Base-by-base conservation (phyloP, 2,888 invertebrate genomes). In the Lepidonotus clava region DNA sequence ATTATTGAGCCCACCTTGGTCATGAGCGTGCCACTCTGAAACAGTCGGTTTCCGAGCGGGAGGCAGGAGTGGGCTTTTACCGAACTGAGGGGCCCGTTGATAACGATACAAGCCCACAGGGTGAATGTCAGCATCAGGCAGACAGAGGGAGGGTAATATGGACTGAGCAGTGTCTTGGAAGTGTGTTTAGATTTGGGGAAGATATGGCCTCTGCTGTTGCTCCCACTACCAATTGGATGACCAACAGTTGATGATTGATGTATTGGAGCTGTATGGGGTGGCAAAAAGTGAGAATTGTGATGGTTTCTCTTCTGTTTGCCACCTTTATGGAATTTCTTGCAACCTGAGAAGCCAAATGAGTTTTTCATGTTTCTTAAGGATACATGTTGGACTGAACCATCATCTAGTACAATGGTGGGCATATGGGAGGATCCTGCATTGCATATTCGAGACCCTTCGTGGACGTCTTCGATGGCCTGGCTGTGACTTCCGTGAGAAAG, bases 11-110 rank as follows among this genome's bases (percentile, higher is more conserved):
- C 67, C 21, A 87, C 24, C 41, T 87, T 86, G 32, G 77, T 46
- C 28, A 89, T 34, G 34, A 88, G 28, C 46, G 84, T 36, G 8
- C 89, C 89, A 4, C 85, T 61, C 28, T 85, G 34, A 61, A 89
- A 89, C 8, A 56, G 46, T 46, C 34, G 41, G 71, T 89, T 88
- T 36, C 86, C 88, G 6, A 40, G 46, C 6, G 89, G 87, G 34
- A 77, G 77, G 56, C 89, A 89, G 34, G 86, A 83, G 53, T 87
- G 80, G 11, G 89, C 85, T 36, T 86, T 85, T 11, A 77, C 66
- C 1, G 88, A 83, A 0, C 88, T 86, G 41, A 88, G 76, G 0
- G 89, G 89, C 4, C 89, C 89, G 5, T 38, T n/a, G 1, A 87
- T 36, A 8, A 89, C 53, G 36, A 28, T 14, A 24, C 67, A 86